Evolutionary conservation across 2,797 vertebrate genomes (phyloP).

Genomic region (Graptemys geographica): DNA sequence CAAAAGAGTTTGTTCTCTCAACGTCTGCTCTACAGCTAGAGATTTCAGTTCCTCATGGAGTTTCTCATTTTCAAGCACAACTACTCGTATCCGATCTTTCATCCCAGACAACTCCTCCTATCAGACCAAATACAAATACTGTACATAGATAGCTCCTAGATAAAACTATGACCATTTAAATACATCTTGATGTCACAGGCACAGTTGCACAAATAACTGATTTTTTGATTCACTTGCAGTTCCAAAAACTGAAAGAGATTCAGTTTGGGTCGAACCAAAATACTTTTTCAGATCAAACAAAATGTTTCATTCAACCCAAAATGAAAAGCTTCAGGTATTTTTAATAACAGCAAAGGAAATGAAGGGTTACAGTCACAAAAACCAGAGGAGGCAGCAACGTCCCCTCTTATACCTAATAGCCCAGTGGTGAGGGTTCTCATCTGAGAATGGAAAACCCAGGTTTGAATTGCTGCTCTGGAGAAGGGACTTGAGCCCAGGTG

Average conservation of each 20-base stretch:
- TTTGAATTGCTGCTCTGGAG: not conserved
- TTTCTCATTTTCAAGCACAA: slow-evolving; percentile 91
- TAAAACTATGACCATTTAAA: not conserved
- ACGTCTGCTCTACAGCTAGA: slow-evolving; percentile 77
- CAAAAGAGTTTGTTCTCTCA: slow-evolving; percentile 83
- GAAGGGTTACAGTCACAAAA: not conserved
- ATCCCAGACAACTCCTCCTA: slow-evolving; percentile 91
- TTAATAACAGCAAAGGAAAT: not conserved
- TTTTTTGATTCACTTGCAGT: not conserved
- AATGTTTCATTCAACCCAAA: not conserved
- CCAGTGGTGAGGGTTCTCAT: not conserved
- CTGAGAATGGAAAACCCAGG: not conserved
- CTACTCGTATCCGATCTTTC: slow-evolving; percentile 86
- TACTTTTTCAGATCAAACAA: not conserved
- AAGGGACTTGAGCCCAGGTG: not conserved
- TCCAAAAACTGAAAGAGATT: not conserved
- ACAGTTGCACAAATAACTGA: not conserved
- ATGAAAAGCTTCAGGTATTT: not conserved
- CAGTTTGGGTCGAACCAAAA: not conserved
- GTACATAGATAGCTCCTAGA: slow-evolving; percentile 1
- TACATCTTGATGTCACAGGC: not conserved
- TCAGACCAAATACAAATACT: slow-evolving; percentile 32
- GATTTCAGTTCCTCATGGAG: slow-evolving; percentile 86
- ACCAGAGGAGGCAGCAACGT: not conserved
- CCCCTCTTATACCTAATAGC: not conserved